Conservation (phyloP, 2,797 vertebrate species). For the Macropodus opercularis region DNA sequence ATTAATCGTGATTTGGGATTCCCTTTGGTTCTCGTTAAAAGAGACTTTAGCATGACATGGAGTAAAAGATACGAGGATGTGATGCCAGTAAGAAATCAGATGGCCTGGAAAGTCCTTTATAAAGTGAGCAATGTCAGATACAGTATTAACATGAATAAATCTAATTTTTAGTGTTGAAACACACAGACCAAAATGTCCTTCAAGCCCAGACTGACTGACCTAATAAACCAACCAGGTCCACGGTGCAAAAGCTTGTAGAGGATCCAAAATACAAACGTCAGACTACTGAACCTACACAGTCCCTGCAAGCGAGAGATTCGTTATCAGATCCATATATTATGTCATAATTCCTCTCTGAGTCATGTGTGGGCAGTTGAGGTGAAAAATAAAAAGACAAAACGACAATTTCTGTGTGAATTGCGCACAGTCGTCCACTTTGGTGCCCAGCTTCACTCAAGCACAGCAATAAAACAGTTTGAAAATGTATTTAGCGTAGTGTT, state of each 20-base stretch:
- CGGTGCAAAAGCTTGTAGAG: constrained; percentile 13
- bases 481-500: constrained; percentile 15
- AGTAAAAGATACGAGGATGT: constrained; percentile 5
- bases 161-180: neutral
- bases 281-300: constrained; percentile 2
- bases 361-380: constrained; percentile 48
- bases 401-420: constrained; percentile 30
- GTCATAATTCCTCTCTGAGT: constrained; percentile 41
- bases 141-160: neutral
- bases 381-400: constrained; percentile 22
- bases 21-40: constrained; percentile 23
- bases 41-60: constrained; percentile 5
- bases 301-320: constrained; percentile 14
- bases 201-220: neutral
- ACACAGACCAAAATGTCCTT: neutral
- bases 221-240: neutral
- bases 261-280: constrained; percentile 5
- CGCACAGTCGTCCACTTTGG: constrained; percentile 8
- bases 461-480: constrained; percentile 19
- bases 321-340: constrained; percentile 47
- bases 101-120: neutral
- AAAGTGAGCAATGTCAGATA: neutral
- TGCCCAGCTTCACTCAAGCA: constrained; percentile 8
- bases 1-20: constrained; percentile 51
- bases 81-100: constrained; percentile 1